Percentiles rank a stretch among this genome's conserved stretches.
Evolutionary conservation across 92 coral and sea anemone genomes (phyloP).

Genomic region (Siderastrea radians): DNA sequence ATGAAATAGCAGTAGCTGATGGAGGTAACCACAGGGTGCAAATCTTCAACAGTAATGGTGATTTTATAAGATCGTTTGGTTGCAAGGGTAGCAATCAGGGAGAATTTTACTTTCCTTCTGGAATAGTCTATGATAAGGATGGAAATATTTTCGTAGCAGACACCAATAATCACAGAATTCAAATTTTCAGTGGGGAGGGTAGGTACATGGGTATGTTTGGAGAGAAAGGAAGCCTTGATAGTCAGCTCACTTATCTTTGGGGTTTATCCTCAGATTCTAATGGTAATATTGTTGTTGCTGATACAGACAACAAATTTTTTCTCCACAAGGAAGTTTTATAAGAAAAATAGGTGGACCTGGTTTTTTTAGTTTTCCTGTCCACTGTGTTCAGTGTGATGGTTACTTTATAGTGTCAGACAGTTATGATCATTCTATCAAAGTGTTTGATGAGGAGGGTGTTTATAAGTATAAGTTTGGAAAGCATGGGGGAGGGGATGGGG

Average conservation of each 20-base stretch:
- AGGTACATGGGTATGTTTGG: neutral
- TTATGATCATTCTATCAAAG: too few species aligned
- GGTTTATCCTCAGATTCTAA: too few species aligned
- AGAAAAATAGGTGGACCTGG: too few species aligned
- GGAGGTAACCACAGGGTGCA: constrained; percentile 34
- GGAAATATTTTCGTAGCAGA: neutral
- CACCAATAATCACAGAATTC: neutral
- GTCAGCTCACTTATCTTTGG: neutral
- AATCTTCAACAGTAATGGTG: constrained; percentile 1
- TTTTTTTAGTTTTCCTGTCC: too few species aligned
- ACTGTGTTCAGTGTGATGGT: too few species aligned
- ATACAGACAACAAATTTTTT: too few species aligned
- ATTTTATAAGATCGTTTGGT: neutral
- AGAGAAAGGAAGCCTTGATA: neutral
- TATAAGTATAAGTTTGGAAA: too few species aligned
- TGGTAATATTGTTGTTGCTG: too few species aligned
- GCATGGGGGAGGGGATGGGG: too few species aligned
- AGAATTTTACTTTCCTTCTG: neutral
- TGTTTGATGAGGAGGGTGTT: too few species aligned
- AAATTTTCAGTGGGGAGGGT: neutral
- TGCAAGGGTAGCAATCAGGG: neutral
- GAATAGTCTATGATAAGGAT: neutral
- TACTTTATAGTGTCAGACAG: too few species aligned
- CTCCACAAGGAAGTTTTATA: too few species aligned
- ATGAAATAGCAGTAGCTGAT: constrained; percentile 39